These are phyloP conservation scores for Elmis aenea DNA, from an alignment of 2,888 invertebrate species.

Conservation along the genomic window DNA sequence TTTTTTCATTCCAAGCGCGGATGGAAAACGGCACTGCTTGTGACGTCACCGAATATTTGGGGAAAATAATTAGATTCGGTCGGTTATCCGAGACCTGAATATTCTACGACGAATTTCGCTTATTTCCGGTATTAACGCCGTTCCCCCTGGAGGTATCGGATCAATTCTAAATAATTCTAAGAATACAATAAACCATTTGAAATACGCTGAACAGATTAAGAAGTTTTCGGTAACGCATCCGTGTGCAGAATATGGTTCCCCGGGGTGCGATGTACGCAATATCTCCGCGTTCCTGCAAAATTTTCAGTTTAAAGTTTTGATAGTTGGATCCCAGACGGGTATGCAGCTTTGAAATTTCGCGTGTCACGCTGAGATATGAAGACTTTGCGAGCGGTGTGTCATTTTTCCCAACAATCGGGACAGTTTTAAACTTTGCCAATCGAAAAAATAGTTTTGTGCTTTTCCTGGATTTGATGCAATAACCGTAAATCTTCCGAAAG, in stretches of 20 bases:
- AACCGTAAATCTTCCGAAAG: too few species aligned
- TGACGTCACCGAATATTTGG: constrained; percentile 22
- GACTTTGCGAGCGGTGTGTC: constrained; percentile 13
- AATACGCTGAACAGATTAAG: constrained; percentile 19
- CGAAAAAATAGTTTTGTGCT: too few species aligned
- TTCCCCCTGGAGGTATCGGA: too few species aligned
- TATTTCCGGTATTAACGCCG: too few species aligned
- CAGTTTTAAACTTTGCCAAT: too few species aligned
- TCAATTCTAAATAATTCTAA: too few species aligned
- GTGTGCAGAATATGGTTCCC: constrained; percentile 18
- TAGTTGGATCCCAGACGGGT: constrained; percentile 7
- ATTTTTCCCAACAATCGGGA: constrained; percentile 10
- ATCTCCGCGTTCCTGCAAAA: constrained; percentile 18
- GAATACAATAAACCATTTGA: constrained; percentile 20
- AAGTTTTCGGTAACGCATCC: constrained; percentile 21
- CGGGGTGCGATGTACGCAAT: constrained; percentile 18
- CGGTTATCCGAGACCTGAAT: constrained; percentile 26
- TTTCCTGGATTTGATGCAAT: too few species aligned
- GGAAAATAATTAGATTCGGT: constrained; percentile 24
- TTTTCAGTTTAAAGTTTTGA: constrained; percentile 17
- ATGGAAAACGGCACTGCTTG: constrained; percentile 22
- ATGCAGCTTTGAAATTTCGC: constrained; percentile 14
- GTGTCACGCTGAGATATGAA: constrained; percentile 11
- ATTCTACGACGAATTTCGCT: constrained; percentile 17
- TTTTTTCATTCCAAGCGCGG: constrained; percentile 18